Conservation (phyloP, 1,140 invertebrate genomes). For the Drosophila takahashii region DNA sequence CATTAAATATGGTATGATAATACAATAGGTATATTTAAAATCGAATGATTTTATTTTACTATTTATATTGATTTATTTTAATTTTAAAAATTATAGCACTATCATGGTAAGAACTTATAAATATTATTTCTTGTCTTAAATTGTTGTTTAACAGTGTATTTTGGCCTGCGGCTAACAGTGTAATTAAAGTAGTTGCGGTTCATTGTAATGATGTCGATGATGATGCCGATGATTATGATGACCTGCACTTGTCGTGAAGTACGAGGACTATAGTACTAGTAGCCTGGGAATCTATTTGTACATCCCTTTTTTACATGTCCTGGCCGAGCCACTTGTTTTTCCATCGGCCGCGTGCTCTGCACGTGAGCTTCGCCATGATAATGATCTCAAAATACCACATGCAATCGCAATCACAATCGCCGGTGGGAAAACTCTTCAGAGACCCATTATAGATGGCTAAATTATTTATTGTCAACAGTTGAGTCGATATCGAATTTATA, state of each 20-base stretch:
- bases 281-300: constrained; percentile 55
- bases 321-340: constrained; percentile 42
- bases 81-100: too few relatives aligned
- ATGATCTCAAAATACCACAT: constrained; percentile 55
- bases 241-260: constrained; percentile 70
- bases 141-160: constrained; percentile 31
- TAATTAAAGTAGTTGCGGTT: constrained; percentile 80
- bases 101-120: too few relatives aligned
- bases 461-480: constrained; percentile 73
- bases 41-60: too few relatives aligned
- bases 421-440: constrained; percentile 8
- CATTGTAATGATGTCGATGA: constrained; percentile 40
- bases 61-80: too few relatives aligned
- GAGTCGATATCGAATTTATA: constrained; percentile 53
- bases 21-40: too few relatives aligned
- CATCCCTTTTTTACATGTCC: constrained; percentile 29
- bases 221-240: constrained; percentile 53
- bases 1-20: too few relatives aligned
- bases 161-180: constrained; percentile 59
- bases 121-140: not conserved
- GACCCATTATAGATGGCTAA: constrained; percentile 38
- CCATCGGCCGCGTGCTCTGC: constrained; percentile 69
- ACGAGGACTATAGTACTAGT: constrained; percentile 14
- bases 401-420: constrained; percentile 29
- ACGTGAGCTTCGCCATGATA: constrained; percentile 65